Evolutionary conservation across 2,113 vertebrate species (phyloP).

Genomic region (Labeo catla): DNA sequence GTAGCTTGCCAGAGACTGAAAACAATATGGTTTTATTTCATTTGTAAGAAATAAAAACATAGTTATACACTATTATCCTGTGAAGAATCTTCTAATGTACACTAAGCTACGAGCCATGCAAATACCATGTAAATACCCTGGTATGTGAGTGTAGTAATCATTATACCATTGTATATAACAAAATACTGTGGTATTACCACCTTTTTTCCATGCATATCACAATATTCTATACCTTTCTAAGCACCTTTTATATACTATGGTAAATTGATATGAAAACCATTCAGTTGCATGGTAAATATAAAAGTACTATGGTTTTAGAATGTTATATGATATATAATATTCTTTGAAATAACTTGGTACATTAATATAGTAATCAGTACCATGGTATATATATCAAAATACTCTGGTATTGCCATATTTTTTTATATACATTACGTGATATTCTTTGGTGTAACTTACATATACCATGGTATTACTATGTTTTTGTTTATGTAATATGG

Average conservation of each 20-base stretch:
- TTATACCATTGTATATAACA: background rate
- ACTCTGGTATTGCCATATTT: background rate
- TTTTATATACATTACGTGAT: too few species aligned
- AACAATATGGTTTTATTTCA: background rate
- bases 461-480: too few species aligned
- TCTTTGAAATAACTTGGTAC: background rate
- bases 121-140: background rate
- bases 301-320: background rate
- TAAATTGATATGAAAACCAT: background rate
- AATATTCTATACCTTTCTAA: background rate
- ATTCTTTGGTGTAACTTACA: too few species aligned
- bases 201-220: background rate
- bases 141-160: background rate
- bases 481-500: too few species aligned
- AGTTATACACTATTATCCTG: background rate
- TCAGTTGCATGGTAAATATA: background rate
- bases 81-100: too few species aligned
- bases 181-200: background rate
- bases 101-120: background rate
- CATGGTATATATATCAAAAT: background rate
- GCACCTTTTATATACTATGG: background rate
- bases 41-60: background rate
- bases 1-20: background rate
- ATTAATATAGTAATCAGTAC: background rate
- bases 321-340: background rate